Evolutionary conservation across 2,888 invertebrate species (phyloP), one percentile per base, ranked within the genome.

Genomic region (Nycteola revayana): DNA sequence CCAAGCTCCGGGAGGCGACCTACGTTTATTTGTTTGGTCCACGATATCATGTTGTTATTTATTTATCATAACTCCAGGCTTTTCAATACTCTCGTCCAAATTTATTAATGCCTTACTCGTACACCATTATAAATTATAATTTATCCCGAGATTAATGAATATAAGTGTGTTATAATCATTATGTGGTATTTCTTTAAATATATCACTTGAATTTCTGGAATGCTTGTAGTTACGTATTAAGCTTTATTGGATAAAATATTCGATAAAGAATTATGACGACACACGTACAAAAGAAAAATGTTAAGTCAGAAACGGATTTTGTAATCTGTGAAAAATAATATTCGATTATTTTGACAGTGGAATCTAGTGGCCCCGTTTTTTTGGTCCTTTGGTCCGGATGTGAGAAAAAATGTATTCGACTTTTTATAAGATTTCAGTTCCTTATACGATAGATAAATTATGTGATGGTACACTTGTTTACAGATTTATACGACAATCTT

Each of bases 31-130:
- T 79, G 74, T 64, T 64, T 56, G 54, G 68, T 72, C 59, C 68
- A 64, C 66, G 55, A 60, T 64, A 66, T 68, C 73, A 67, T 73
- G 69, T 75, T 70, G 69, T 77, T 79, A 75, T 81, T 80, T 82
- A 79, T 83, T 78, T 76, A 75, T 77, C 74, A 74, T 75, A 78
- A 76, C 75, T 74, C 58, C 48, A 49, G 64, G 69, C 72, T 80
- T 78, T 81, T 82, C 79, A 81, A 81, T 82, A 78, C 75, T 63
- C 69, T 63, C 66, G 63, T 67, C 65, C 61, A 71, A 74, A 79
- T 75, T 79, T 79, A 78, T 77, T 73, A 75, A 75, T 70, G 67
- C 61, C 56, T 49, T 61, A 54, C 52, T 64, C 63, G 45, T 62
- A 64, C 54, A 46, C 61, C 58, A 68, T 71, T 75, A 80, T 80